A percentile compares a stretch with the other conserved stretches of the same genome.
These are phyloP conservation scores for Chrysomela aeneicollis DNA, from an alignment of 2,888 invertebrate genomes.

Conservation along the genomic window DNA sequence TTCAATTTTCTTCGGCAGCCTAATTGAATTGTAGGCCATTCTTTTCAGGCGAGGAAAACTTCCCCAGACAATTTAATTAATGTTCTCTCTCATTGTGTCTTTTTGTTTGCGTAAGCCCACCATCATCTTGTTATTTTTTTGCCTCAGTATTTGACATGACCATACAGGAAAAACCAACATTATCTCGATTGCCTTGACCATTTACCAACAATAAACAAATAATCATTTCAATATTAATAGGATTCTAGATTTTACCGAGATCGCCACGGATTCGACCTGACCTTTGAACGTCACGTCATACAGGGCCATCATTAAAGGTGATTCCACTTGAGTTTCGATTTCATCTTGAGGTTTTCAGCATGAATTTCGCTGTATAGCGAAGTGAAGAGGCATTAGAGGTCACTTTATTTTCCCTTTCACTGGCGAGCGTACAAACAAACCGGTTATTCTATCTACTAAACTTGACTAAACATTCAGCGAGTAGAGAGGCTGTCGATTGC, in stretches of 20 bases:
- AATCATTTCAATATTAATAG: too few relatives aligned
- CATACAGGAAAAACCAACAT: too few relatives aligned
- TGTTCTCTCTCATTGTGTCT: background rate
- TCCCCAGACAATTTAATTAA: background rate
- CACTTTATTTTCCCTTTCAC: constrained; percentile 21
- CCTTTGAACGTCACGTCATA: too few relatives aligned
- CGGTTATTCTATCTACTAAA: constrained; percentile 12
- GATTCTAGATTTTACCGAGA: too few relatives aligned
- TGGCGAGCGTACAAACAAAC: constrained; percentile 1
- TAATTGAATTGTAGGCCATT: background rate
- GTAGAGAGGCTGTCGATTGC: background rate
- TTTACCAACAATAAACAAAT: too few relatives aligned
- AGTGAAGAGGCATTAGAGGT: constrained; percentile 8
- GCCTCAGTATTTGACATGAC: too few relatives aligned
- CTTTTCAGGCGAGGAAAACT: background rate
- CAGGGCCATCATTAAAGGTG: too few relatives aligned
- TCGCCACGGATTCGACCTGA: too few relatives aligned
- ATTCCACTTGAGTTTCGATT: too few relatives aligned
- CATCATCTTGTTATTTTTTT: too few relatives aligned
- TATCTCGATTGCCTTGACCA: too few relatives aligned
- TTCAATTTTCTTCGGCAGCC: background rate
- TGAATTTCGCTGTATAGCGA: constrained; percentile 5
- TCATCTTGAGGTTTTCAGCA: background rate
- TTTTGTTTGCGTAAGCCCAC: too few relatives aligned
- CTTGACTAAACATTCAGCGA: background rate